Base-by-base conservation (phyloP, 2,888 invertebrate genomes). In the Chrysodeixis includens region DNA sequence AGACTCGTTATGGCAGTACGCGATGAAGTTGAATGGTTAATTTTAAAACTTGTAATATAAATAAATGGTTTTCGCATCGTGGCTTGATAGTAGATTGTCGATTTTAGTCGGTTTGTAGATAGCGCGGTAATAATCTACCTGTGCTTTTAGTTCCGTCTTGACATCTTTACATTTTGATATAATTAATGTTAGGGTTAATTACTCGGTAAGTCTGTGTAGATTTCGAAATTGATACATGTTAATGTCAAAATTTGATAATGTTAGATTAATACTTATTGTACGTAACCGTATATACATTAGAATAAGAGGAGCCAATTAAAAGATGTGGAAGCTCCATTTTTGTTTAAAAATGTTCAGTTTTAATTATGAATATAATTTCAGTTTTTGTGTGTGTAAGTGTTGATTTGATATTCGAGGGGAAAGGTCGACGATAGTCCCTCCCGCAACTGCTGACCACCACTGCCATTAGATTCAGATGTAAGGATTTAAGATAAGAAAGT, bases 401-500 rank as follows among this genome's bases (percentile, higher is more conserved):
- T 68, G 75, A 88, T 91, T 89, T 62, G 62, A 69, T 78, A 89
- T 90, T 81, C 87, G 83, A 40, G 86, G 92, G 89, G 83, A 66
- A 86, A 61, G 88, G 90, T 88, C 66, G 90, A 90, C 88, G 40
- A 62, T 30, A 22, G 89, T 91, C 93, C 92, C 92, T 86, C 90
- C 92, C 91, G 86, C 91, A 91, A 91, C 92, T 89, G 91, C 92
- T 90, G 85, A 90, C 87, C 87, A 90, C 81, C 92, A 94, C 94
- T 94, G 94, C 94, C 94, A 94, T 90, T 92, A 91, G 89, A 66
- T 46, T 86, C 86, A 86, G 78, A 77, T 82, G 71, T 91, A 91
- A 90, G 89, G 81, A 86, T 74, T 81, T 85, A 85, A 79, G 62
- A 74, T 87, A 88, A 85, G 83, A 65, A 77, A 82, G 66, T 81